A percentile compares a stretch with the other conserved stretches of the same genome.
phyloP scores from a whole-genome alignment of 2,113 vertebrate species.

The Eptatretus burgeri region DNA sequence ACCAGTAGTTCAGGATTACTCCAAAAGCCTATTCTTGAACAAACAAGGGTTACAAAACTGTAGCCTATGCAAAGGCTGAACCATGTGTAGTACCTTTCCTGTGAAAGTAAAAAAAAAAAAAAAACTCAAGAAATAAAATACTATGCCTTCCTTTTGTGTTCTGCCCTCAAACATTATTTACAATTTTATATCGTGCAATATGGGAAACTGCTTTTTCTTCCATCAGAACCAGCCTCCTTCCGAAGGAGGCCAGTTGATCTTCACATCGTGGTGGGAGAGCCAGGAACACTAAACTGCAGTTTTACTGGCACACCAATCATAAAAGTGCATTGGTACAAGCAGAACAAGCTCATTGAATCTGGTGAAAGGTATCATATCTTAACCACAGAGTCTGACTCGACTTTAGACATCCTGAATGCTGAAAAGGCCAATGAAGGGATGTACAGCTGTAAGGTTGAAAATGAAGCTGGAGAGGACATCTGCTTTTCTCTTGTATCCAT shows the following conservation, averaged over 20 bases:
- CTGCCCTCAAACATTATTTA: too few species aligned
- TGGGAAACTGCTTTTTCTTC: background rate
- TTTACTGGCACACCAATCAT: background rate
- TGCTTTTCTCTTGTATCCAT: background rate
- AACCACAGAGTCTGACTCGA: slow-evolving; percentile 2
- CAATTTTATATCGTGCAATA: too few species aligned
- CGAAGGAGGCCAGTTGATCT: background rate
- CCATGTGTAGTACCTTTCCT: too few species aligned
- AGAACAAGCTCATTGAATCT: background rate
- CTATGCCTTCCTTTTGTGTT: too few species aligned
- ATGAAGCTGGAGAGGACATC: background rate
- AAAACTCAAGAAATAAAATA: too few species aligned
- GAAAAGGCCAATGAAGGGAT: slow-evolving; percentile 3
- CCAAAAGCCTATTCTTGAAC: too few species aligned
- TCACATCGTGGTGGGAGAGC: background rate
- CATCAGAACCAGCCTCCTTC: slow-evolving; percentile 1
- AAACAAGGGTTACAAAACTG: too few species aligned
- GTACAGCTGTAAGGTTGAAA: background rate
- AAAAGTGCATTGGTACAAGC: slow-evolving; percentile 3
- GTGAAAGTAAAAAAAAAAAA: too few species aligned
- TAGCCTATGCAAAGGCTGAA: too few species aligned
- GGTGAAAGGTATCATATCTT: background rate
- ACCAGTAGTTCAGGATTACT: too few species aligned
- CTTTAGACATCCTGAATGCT: background rate
- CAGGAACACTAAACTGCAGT: background rate